Percentiles rank a stretch among this genome's conserved stretches.
These are phyloP conservation scores for Onychomys torridus DNA, from an alignment of 2,797 vertebrate genomes.

Conservation along the genomic window DNA sequence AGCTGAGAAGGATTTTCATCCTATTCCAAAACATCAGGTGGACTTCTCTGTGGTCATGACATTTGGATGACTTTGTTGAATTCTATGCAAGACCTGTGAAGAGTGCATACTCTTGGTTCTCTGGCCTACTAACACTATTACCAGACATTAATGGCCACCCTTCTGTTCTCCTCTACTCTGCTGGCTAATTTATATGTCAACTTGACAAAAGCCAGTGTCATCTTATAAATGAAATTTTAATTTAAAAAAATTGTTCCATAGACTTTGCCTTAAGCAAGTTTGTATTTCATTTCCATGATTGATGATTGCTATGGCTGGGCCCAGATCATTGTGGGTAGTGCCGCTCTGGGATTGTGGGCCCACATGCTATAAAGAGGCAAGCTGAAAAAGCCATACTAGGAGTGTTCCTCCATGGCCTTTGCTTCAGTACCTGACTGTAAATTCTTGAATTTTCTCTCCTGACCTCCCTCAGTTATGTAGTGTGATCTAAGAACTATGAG, in stretches of 20 bases:
- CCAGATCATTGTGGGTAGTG: background rate
- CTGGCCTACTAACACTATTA: too few relatives aligned
- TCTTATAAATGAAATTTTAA: background rate
- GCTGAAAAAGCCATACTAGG: background rate
- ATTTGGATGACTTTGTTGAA: background rate
- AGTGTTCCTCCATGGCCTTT: background rate
- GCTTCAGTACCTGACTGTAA: background rate
- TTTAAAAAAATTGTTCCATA: too few relatives aligned
- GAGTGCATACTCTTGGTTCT: background rate
- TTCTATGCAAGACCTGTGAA: background rate
- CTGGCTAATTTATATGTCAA: background rate
- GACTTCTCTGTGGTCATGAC: background rate
- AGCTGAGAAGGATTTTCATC: background rate
- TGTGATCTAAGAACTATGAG: background rate
- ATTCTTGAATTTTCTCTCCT: background rate
- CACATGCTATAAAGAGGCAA: too few relatives aligned
- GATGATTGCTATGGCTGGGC: background rate
- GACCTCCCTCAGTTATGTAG: background rate
- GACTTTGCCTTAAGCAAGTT: background rate
- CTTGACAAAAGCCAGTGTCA: background rate
- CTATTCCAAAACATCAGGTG: background rate
- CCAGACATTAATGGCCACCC: background rate
- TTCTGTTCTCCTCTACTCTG: background rate
- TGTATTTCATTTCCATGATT: background rate
- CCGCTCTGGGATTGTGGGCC: accelerated